phyloP scores from a whole-genome alignment of 2,888 invertebrate species.

The Eubasilissa splendida region DNA sequence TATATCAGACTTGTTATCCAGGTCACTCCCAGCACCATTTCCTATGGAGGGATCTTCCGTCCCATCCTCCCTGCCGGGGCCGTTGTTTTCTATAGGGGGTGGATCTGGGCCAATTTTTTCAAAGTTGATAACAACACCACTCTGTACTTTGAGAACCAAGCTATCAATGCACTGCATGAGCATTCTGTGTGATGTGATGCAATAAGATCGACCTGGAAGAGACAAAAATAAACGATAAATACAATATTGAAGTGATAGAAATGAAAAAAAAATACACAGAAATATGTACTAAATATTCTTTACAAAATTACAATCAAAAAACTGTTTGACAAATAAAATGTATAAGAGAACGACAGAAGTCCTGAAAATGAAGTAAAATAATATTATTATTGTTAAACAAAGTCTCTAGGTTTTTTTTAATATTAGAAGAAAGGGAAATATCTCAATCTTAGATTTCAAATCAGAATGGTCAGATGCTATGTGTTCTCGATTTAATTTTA shows the following conservation, averaged over 20 bases:
- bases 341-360: too few relatives aligned
- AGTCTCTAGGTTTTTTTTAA: too few relatives aligned
- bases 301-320: neutral
- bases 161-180: constrained; percentile 97
- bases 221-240: too few relatives aligned
- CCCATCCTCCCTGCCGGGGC: constrained; percentile 70
- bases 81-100: constrained; percentile 75
- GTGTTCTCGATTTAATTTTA: too few relatives aligned
- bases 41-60: constrained; percentile 65
- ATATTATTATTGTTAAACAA: too few relatives aligned
- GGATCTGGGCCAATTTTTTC: constrained; percentile 96
- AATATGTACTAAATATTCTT: neutral
- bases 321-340: neutral
- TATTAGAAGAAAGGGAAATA: too few relatives aligned
- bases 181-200: constrained; percentile 95
- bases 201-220: constrained; percentile 88
- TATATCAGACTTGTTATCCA: constrained; percentile 66
- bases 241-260: neutral
- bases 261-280: neutral
- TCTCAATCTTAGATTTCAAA: too few relatives aligned
- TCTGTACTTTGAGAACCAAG: constrained; percentile 96
- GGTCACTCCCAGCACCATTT: constrained; percentile 58
- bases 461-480: too few relatives aligned
- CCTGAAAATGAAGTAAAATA: too few relatives aligned
- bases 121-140: constrained; percentile 97